Evolutionary conservation across 2,113 vertebrate species (phyloP).

Genomic region (Odobenus rosmarus): DNA sequence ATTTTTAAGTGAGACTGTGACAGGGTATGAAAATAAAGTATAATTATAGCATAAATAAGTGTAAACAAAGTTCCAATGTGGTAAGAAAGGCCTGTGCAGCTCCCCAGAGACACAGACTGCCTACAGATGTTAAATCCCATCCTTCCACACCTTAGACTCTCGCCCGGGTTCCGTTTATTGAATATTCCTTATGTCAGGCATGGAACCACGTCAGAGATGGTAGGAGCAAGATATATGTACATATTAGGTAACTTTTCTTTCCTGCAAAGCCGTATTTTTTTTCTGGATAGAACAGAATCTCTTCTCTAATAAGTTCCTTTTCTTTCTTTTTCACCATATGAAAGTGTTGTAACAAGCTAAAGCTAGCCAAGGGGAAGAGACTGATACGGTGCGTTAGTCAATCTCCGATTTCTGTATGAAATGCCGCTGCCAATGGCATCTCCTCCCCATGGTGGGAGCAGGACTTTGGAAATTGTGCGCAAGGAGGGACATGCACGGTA

Average conservation of each 20-base stretch:
- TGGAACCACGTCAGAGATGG: background rate
- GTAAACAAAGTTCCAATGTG: background rate
- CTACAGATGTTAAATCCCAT: background rate
- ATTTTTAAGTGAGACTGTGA: background rate
- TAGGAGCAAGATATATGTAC: background rate
- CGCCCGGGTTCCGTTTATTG: background rate
- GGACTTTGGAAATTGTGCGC: too few species aligned
- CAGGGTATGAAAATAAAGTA: background rate
- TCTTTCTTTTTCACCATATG: background rate
- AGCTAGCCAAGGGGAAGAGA: too few species aligned
- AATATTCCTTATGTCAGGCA: background rate
- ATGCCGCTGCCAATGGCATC: background rate
- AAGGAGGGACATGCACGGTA: rapidly evolving
- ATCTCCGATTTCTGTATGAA: background rate
- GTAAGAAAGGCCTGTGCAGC: background rate
- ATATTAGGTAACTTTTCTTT: background rate
- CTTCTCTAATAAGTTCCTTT: background rate
- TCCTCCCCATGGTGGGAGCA: background rate
- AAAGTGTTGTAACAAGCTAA: background rate
- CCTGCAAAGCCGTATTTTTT: background rate
- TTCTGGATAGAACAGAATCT: background rate
- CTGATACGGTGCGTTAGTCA: rapidly evolving
- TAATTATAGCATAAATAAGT: background rate
- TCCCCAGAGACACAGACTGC: background rate
- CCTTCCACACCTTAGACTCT: background rate